Evolutionary conservation across 2,888 invertebrate genomes (phyloP).

Genomic region (Asteroscopus sphinx): DNA sequence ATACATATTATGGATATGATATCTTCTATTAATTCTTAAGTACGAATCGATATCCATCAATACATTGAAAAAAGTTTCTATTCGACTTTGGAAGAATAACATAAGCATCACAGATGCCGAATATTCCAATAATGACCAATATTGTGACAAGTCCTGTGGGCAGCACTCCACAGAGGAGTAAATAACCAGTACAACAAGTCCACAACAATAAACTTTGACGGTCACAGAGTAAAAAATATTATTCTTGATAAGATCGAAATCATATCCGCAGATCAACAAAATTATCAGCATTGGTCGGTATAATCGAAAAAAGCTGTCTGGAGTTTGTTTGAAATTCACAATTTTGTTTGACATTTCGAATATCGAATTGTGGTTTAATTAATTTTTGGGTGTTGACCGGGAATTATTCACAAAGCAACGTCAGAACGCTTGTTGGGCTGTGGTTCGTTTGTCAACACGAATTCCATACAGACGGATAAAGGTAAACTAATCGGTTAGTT

Average conservation of each 20-base stretch:
- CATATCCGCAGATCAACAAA: conserved; percentile 75
- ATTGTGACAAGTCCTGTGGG: conserved; percentile 61
- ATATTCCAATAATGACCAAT: conserved; percentile 78
- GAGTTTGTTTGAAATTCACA: conserved; percentile 35
- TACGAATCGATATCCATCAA: conserved; percentile 69
- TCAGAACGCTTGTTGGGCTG: conserved; percentile 60
- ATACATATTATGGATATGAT: conserved; percentile 60
- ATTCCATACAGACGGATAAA: conserved; percentile 63
- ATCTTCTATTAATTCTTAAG: conserved; percentile 68
- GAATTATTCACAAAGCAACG: conserved; percentile 61
- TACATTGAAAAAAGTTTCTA: conserved; percentile 64
- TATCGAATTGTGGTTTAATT: conserved; percentile 54
- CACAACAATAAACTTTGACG: conserved; percentile 66
- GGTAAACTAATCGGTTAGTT: conserved; percentile 32
- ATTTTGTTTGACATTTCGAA: conserved; percentile 57
- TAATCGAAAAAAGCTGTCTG: conserved; percentile 51
- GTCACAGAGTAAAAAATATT: conserved; percentile 51
- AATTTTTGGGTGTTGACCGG: conserved; percentile 53
- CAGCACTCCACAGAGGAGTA: conserved; percentile 71
- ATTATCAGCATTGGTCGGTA: conserved; percentile 69
- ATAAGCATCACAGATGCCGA: conserved; percentile 65
- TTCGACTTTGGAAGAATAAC: conserved; percentile 67
- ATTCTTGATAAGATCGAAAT: conserved; percentile 70
- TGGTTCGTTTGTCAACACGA: conserved; percentile 70
- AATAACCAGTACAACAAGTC: conserved; percentile 60